Conservation (phyloP, 1,140 invertebrate species). For the Dreissena rostriformis region DNA sequence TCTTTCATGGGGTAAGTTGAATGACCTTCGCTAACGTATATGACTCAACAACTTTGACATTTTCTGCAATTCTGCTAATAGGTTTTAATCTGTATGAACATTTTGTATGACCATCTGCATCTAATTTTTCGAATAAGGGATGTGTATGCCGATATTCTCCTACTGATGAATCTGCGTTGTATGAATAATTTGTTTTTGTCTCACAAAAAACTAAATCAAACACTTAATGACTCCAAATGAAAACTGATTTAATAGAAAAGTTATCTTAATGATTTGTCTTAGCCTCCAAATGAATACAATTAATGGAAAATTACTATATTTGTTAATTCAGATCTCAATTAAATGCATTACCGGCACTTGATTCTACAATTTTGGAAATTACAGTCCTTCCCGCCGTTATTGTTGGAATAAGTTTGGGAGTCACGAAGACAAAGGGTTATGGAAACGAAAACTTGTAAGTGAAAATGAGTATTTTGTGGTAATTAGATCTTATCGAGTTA, state of each 20-base stretch:
- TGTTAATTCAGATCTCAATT: neutral
- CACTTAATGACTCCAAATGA: neutral
- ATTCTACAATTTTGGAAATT: neutral
- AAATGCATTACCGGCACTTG: neutral
- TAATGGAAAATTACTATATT: neutral
- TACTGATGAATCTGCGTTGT: too few relatives aligned
- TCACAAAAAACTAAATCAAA: neutral
- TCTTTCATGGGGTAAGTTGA: conserved; percentile 55
- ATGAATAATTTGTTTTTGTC: too few relatives aligned
- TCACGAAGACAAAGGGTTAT: neutral
- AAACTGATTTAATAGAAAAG: too few relatives aligned
- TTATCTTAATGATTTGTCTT: too few relatives aligned
- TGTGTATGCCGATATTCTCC: too few relatives aligned
- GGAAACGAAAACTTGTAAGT: conserved; percentile 7
- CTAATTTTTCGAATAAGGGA: too few relatives aligned
- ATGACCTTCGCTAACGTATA: neutral
- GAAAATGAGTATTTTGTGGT: neutral
- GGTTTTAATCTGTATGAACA: too few relatives aligned
- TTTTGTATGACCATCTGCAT: too few relatives aligned
- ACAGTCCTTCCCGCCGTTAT: conserved; percentile 4
- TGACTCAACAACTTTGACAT: too few relatives aligned
- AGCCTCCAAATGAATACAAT: neutral
- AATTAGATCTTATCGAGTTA: too few relatives aligned
- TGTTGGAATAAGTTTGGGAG: neutral
- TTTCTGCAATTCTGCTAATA: too few relatives aligned